These are phyloP conservation scores for Zaprionus ornatus DNA, from an alignment of 1,140 invertebrate species.

Conservation along the genomic window DNA sequence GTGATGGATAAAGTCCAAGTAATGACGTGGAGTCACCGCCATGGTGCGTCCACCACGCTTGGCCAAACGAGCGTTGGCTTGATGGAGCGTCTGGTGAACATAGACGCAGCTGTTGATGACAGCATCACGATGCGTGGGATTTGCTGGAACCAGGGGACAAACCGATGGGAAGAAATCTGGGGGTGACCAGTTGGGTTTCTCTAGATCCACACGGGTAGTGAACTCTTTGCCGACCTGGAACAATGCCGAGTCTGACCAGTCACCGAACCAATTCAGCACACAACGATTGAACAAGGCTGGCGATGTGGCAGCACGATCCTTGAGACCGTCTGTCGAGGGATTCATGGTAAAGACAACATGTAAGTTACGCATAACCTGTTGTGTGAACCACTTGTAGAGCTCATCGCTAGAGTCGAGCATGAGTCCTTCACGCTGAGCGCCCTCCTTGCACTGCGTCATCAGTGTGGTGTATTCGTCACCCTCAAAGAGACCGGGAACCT, in stretches of 20 bases:
- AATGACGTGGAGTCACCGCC: constrained; percentile 98
- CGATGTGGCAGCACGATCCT: constrained; percentile 98
- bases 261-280: constrained; percentile 99
- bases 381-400: constrained; percentile 98
- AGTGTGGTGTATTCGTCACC: constrained; percentile 99
- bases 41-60: constrained; percentile 97
- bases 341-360: constrained; percentile 99
- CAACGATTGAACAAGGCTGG: constrained; percentile 99
- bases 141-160: constrained; percentile 90
- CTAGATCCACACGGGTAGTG: constrained; percentile 92
- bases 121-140: constrained; percentile 94
- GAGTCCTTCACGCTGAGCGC: constrained; percentile 97
- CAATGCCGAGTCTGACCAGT: constrained; percentile 98
- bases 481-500: constrained; percentile 94
- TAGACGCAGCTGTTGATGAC: constrained; percentile 99
- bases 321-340: constrained; percentile 98
- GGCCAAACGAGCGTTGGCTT: constrained; percentile 94
- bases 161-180: constrained; percentile 95
- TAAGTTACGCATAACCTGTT: constrained; percentile 99
- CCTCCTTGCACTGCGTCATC: constrained; percentile 99
- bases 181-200: constrained; percentile 91
- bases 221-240: constrained; percentile 96
- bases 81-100: constrained; percentile 98
- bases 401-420: constrained; percentile 99
- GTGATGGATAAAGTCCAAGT: constrained; percentile 99